These are phyloP conservation scores for Drosophila yakuba DNA, from an alignment of 1,140 invertebrate genomes.

Conservation along the genomic window DNA sequence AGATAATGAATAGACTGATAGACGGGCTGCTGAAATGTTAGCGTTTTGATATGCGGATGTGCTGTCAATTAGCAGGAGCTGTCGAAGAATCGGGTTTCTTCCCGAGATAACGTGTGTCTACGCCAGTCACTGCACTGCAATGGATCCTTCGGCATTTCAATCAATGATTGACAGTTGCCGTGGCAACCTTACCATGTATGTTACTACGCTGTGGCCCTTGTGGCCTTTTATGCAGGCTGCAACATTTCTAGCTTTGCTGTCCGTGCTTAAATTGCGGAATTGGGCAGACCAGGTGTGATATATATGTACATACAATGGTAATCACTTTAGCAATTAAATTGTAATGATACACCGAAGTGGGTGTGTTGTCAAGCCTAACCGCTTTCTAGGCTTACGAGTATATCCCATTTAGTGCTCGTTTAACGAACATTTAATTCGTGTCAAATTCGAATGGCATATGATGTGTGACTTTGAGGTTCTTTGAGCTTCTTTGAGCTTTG, in stretches of 20 bases:
- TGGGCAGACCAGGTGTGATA: too few relatives aligned
- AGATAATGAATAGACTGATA: constrained; percentile 41
- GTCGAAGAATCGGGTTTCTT: constrained; percentile 12
- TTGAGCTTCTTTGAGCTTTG: constrained; percentile 2
- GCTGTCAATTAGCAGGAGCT: constrained; percentile 58
- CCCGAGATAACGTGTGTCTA: constrained; percentile 3
- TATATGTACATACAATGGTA: too few relatives aligned
- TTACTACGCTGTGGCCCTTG: not conserved
- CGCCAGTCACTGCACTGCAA: constrained; percentile 15
- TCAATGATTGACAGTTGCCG: constrained; percentile 24
- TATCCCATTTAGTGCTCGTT: not conserved
- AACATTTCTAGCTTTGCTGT: not conserved
- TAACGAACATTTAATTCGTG: not conserved
- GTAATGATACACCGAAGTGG: too few relatives aligned
- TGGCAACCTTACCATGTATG: constrained; percentile 11
- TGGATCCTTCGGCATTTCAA: constrained; percentile 16
- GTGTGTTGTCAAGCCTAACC: too few relatives aligned
- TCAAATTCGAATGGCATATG: not conserved
- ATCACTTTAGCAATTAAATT: too few relatives aligned
- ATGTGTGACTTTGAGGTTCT: not conserved
- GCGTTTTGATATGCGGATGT: constrained; percentile 47
- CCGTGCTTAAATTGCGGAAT: too few relatives aligned
- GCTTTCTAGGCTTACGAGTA: not conserved
- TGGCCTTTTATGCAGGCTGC: not conserved
- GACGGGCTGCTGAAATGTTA: constrained; percentile 40